These are phyloP conservation scores for Tychaedon coryphoeus DNA, from an alignment of 2,113 vertebrate species.

Conservation along the genomic window DNA sequence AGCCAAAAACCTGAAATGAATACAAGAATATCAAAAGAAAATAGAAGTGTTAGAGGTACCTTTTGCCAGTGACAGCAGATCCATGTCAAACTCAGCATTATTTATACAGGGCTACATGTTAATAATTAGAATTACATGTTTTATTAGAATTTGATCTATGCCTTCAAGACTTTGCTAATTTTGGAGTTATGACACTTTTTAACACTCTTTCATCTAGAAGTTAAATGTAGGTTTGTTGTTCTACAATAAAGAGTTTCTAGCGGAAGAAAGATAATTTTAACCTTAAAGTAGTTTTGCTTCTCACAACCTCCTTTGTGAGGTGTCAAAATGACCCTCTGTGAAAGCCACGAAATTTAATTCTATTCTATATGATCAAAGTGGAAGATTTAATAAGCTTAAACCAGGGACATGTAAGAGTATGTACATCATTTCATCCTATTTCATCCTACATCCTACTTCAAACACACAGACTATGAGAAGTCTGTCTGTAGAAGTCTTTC, in stretches of 20 bases:
- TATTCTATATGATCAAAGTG: background rate
- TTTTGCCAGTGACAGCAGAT: background rate
- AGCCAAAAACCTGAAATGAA: background rate
- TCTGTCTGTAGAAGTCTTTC: background rate
- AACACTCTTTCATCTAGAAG: background rate
- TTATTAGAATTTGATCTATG: background rate
- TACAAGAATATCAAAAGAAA: background rate
- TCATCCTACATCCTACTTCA: background rate
- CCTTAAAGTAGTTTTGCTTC: background rate
- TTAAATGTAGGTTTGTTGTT: background rate
- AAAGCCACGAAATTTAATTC: background rate
- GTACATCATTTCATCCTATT: background rate
- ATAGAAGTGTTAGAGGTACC: background rate
- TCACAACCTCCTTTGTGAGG: background rate
- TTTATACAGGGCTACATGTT: background rate
- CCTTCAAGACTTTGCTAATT: background rate
- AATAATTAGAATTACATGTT: background rate
- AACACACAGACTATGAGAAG: background rate
- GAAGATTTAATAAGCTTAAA: background rate
- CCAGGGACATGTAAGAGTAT: background rate
- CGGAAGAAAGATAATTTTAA: background rate
- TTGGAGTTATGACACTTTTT: background rate
- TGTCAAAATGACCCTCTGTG: background rate
- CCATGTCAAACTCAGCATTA: background rate
- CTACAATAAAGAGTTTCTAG: background rate